Percentiles rank a stretch among this genome's conserved stretches.
Evolutionary conservation across 2,113 vertebrate genomes (phyloP).

Genomic region (Hippopotamus amphibius): DNA sequence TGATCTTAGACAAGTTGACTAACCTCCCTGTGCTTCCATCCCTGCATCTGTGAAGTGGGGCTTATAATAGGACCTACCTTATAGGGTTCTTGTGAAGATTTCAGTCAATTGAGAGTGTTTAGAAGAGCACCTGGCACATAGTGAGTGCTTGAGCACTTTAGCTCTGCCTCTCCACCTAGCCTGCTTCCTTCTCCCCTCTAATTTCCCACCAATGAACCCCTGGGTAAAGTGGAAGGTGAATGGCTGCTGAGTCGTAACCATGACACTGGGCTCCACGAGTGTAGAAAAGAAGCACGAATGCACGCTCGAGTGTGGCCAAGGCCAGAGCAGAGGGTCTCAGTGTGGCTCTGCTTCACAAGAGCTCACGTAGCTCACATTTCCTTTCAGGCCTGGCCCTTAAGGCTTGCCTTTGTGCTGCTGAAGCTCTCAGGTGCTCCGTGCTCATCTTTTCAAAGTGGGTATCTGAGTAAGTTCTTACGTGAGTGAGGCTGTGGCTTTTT

Average conservation of each 20-base stretch:
- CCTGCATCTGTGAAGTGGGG: not conserved
- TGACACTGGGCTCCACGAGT: not conserved
- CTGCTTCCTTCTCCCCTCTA: not conserved
- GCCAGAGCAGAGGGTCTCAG: not conserved
- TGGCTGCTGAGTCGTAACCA: not conserved
- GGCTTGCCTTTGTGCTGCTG: not conserved
- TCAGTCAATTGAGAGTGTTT: not conserved
- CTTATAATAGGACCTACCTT: not conserved
- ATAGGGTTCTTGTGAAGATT: slow-evolving; percentile 14
- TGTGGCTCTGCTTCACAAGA: not conserved
- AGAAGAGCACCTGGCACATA: not conserved
- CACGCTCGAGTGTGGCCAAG: not conserved
- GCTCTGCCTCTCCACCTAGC: not conserved
- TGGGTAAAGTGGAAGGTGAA: not conserved
- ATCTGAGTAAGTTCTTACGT: not conserved
- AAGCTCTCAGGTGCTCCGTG: not conserved
- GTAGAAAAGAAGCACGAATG: not conserved
- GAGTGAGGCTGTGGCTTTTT: not conserved
- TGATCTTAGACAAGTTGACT: slow-evolving; percentile 23
- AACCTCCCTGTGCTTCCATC: not conserved
- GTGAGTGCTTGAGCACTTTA: not conserved
- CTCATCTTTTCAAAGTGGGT: not conserved
- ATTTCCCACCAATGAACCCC: not conserved
- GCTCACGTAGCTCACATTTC: not conserved
- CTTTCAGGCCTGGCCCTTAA: not conserved